phyloP scores from a whole-genome alignment of 2,888 invertebrate genomes.

The Caenorhabditis afra region DNA sequence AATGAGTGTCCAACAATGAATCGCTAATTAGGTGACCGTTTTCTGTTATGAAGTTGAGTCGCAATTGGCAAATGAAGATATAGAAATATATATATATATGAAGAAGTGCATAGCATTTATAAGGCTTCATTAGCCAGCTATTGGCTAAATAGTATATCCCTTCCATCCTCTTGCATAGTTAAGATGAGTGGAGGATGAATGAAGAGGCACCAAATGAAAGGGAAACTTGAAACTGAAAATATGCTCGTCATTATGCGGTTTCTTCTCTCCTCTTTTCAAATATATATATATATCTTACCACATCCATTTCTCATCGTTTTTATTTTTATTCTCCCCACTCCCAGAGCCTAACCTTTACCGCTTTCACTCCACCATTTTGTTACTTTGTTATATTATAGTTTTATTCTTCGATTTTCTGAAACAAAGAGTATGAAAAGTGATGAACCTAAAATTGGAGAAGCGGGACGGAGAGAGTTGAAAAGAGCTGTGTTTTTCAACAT shows the following conservation, averaged over 20 bases:
- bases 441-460: no score
- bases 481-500: neutral
- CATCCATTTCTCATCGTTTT: slow-evolving; percentile 15
- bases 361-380: neutral
- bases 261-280: neutral
- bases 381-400: neutral
- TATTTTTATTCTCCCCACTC: slow-evolving; percentile 13
- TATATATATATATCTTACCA: neutral
- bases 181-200: slow-evolving; percentile 53
- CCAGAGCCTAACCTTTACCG: neutral
- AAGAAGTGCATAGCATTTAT: neutral
- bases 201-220: slow-evolving; percentile 26
- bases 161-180: slow-evolving; percentile 56
- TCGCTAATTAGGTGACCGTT: neutral
- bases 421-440: no score
- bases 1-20: neutral
- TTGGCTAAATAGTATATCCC: slow-evolving; percentile 32
- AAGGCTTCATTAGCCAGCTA: slow-evolving; percentile 43
- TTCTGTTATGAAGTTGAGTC: slow-evolving; percentile 3
- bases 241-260: slow-evolving; percentile 44
- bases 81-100: slow-evolving; percentile 15
- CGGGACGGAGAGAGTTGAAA: no score
- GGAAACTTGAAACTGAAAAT: slow-evolving; percentile 52
- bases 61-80: slow-evolving; percentile 4
- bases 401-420: no score